phyloP scores from a whole-genome alignment of 1,140 invertebrate species.

The Drosophila murphyi region DNA sequence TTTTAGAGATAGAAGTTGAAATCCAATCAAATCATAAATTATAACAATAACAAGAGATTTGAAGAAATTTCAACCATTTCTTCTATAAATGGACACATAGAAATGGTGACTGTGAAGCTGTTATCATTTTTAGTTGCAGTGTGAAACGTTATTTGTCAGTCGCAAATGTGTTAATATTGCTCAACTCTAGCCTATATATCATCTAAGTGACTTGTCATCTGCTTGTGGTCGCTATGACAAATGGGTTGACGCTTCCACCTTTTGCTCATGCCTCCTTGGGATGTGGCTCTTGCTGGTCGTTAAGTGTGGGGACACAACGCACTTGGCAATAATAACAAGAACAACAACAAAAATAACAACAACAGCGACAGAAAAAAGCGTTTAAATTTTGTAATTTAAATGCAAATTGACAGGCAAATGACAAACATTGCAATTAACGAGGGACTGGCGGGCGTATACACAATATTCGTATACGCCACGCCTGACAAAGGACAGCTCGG shows the following conservation, averaged over 20 bases:
- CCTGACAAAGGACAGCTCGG: too few species aligned
- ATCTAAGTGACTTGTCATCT: conserved; percentile 14
- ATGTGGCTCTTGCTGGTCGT: conserved; percentile 19
- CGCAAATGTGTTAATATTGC: background rate
- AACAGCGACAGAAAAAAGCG: conserved; percentile 37
- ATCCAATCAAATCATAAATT: too few species aligned
- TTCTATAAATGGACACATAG: too few species aligned
- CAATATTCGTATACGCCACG: conserved; percentile 39
- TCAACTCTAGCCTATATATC: conserved; percentile 1
- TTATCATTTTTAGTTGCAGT: background rate
- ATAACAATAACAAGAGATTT: too few species aligned
- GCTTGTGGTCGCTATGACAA: conserved; percentile 54
- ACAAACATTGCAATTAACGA: conserved; percentile 81
- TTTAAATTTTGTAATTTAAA: conserved; percentile 83
- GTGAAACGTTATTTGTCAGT: background rate
- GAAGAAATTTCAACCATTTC: too few species aligned
- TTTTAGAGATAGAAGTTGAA: too few species aligned
- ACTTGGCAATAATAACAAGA: conserved; percentile 15
- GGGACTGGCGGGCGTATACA: conserved; percentile 77
- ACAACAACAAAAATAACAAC: conserved; percentile 15
- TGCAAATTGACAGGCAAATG: conserved; percentile 81
- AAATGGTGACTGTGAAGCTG: too few species aligned
- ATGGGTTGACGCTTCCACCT: conserved; percentile 31
- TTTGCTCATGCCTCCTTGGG: conserved; percentile 9
- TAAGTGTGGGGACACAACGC: conserved; percentile 24